Evolutionary conservation across 1,140 invertebrate species (phyloP), one percentile per base, ranked within the genome.

Genomic region (Drosophila dunni): DNA sequence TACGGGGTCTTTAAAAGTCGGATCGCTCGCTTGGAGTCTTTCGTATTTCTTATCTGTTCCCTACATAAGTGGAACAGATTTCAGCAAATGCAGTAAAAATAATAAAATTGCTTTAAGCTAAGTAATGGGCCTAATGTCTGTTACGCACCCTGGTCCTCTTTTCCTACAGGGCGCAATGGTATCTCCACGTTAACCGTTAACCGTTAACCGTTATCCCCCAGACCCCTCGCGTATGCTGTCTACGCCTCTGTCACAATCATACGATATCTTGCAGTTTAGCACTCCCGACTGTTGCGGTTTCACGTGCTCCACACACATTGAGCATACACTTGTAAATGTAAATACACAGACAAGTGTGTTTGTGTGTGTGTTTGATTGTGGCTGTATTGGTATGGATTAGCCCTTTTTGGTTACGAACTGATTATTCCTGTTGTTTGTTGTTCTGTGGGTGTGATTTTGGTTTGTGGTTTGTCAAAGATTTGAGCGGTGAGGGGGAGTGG

Each of bases 361-460:
- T 54, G 15, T 11, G 34, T 40, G 15, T 46, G 17, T 24, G 20
- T 2, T 17, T 40, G 56, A 24, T 13, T 38, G 9, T 3, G 20
- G 15, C 7, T 46, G 44, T 46, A 48, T 40, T 54, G 45, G 44
- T 46, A 48, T 40, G 63, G 45, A 42, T 45, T 73, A 40, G 64
- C 46, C 64, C 50, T 69, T 62, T 51, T 24, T 15, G n/a, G 33
- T 38, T 68, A 11, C n/a, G 46, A 50, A 34, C 46, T 11, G 38
- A 38, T 58, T 67, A 38, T 54, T 70, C 44, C 51, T 64, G 45
- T 51, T 45, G 36, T 40, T 58, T 64, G 53, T 51, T 45, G 36
- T 40, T 42, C 58, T 75, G 72, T 70, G 72, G 67, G 60, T 75
- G 72, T 29, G 72, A 70, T 70, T 75, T 70, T 64, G 72, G 72